Evolutionary conservation across 2,797 vertebrate species (phyloP).

Genomic region (Halcyon smyrnensis): DNA sequence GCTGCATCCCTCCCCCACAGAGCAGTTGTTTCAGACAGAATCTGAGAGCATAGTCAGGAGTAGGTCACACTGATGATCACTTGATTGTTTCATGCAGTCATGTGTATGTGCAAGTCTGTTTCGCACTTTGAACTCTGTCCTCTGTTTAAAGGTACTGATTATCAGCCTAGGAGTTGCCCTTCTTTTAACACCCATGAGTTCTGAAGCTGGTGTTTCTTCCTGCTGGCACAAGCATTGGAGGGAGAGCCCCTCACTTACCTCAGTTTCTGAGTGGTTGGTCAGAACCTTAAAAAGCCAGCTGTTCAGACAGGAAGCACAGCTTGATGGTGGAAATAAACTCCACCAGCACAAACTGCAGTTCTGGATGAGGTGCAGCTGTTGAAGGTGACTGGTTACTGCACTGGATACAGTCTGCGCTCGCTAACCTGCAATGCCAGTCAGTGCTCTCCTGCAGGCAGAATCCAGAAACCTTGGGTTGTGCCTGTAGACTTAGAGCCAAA

Average conservation of each 20-base stretch:
- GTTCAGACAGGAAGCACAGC: neutral
- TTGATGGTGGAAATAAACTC: neutral
- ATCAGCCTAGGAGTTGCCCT: neutral
- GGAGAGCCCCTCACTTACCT: neutral
- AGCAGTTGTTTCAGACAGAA: neutral
- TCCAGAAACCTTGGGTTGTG: neutral
- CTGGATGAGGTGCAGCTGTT: neutral
- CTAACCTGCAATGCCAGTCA: too few species aligned
- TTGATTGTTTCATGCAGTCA: neutral
- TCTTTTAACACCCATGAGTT: neutral
- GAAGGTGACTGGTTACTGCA: neutral
- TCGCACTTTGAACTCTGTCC: neutral
- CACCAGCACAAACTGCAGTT: neutral
- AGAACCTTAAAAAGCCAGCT: neutral
- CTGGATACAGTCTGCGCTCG: neutral
- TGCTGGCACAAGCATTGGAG: neutral
- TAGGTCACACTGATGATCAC: rapidly evolving
- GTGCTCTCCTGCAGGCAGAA: neutral
- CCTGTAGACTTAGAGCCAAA: neutral
- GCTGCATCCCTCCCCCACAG: neutral
- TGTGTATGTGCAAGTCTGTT: rapidly evolving
- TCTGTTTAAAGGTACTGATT: neutral
- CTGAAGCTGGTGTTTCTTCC: neutral
- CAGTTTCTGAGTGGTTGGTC: rapidly evolving
- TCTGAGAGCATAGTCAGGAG: too few species aligned